Conservation (phyloP, 2,797 vertebrate species). For the Dicrostonyx torquatus region DNA sequence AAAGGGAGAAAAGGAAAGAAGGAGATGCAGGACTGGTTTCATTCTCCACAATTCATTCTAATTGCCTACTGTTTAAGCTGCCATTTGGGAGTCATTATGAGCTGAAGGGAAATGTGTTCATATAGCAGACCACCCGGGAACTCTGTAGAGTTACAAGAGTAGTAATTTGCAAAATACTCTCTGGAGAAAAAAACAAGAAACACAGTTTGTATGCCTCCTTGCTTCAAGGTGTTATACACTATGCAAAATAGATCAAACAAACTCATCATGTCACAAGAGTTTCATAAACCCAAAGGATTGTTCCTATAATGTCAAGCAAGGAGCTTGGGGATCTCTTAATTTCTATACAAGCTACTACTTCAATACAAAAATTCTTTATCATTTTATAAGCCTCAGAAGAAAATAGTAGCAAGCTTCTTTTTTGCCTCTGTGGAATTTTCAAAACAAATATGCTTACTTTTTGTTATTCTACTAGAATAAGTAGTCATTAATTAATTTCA, state of each 20-base stretch:
- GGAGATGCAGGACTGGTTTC: neutral
- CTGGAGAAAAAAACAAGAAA: constrained; percentile 17
- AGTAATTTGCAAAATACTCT: constrained; percentile 67
- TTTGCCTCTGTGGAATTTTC: neutral
- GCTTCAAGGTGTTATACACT: neutral
- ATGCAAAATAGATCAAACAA: constrained; percentile 37
- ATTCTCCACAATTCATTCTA: constrained; percentile 67
- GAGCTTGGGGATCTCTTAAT: neutral
- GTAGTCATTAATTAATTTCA: neutral
- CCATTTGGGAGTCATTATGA: constrained; percentile 64
- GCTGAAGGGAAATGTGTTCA: constrained; percentile 39
- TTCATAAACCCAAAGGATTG: constrained; percentile 38
- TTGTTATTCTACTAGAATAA: neutral
- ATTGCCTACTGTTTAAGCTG: constrained; percentile 61
- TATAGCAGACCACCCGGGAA: constrained; percentile 47
- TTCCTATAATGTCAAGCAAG: constrained; percentile 13
- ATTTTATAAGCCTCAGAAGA: constrained; percentile 1
- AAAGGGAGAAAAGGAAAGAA: neutral
- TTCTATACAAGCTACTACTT: constrained; percentile 39
- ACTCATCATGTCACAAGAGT: neutral
- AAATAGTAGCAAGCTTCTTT: neutral
- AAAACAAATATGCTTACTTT: neutral
- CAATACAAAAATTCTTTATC: constrained; percentile 33
- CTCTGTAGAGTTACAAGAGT: neutral
- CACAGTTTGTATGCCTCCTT: neutral